phyloP scores from a whole-genome alignment of 2,113 vertebrate species.

The Anseranas semipalmata region DNA sequence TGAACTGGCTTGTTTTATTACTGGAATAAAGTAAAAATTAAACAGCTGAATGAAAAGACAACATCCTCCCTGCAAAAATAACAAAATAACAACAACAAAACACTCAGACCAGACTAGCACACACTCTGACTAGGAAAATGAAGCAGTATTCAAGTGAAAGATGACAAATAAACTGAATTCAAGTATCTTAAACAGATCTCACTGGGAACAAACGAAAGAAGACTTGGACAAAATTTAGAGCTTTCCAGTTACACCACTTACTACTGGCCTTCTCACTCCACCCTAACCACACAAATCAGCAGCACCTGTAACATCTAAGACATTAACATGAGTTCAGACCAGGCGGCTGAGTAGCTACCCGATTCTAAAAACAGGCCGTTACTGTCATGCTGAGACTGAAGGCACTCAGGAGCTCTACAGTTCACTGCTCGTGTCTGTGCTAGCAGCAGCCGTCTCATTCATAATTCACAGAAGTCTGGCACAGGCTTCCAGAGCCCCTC shows the following conservation, averaged over 20 bases:
- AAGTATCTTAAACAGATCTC: background rate
- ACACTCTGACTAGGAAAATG: background rate
- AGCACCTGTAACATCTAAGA: background rate
- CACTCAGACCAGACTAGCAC: background rate
- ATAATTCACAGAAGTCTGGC: slow-evolving; percentile 11
- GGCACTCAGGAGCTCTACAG: background rate
- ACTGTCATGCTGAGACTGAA: background rate
- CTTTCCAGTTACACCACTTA: background rate
- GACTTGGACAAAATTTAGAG: background rate
- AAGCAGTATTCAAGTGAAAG: background rate
- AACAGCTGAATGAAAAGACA: background rate
- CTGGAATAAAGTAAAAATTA: background rate
- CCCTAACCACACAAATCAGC: background rate
- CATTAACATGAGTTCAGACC: background rate
- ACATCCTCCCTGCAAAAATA: background rate
- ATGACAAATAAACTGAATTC: background rate
- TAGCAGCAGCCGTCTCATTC: slow-evolving; percentile 1
- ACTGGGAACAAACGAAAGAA: background rate
- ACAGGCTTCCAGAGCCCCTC: background rate
- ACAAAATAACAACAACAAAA: background rate
- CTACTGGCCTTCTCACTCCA: background rate
- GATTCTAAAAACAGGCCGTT: background rate
- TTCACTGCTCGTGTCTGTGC: background rate
- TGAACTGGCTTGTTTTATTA: background rate
- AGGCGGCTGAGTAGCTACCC: background rate